Percentiles rank a stretch among this genome's conserved stretches.
Conservation (phyloP, 2,113 vertebrate genomes). For the Cyprinus carpio region DNA sequence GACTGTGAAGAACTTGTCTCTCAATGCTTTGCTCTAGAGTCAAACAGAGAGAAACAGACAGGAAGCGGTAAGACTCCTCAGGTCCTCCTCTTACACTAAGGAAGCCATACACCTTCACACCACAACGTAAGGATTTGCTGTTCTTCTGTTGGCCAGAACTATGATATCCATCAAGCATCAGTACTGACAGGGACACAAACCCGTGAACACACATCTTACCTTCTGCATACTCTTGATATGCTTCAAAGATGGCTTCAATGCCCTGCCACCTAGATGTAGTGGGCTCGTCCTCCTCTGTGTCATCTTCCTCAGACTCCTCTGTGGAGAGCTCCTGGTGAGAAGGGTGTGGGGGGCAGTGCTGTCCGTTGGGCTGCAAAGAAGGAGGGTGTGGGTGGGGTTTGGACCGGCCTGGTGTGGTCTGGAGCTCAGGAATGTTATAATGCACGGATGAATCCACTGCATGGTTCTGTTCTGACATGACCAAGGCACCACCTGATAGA, state of each 20-base stretch:
- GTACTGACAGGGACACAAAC: background rate
- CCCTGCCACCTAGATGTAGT: constrained; percentile 89
- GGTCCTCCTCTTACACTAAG: constrained; percentile 34
- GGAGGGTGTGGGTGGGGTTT: constrained; percentile 45
- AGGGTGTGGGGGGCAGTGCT: constrained; percentile 75
- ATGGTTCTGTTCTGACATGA: constrained; percentile 85
- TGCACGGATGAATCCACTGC: constrained; percentile 88
- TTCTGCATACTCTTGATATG: constrained; percentile 97
- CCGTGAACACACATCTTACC: constrained; percentile 70
- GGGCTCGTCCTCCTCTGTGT: constrained; percentile 73
- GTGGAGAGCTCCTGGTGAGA: constrained; percentile 71
- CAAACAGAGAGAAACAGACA: constrained; percentile 11
- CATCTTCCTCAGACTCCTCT: constrained; percentile 78
- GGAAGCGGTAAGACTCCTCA: background rate
- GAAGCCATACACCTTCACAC: background rate
- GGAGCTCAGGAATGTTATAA: constrained; percentile 98
- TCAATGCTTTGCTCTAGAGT: constrained; percentile 91
- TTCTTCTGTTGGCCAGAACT: background rate
- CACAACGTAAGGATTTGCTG: background rate
- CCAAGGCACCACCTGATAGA: constrained; percentile 71
- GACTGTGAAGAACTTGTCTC: constrained; percentile 91
- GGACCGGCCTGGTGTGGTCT: constrained; percentile 71
- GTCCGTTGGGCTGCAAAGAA: constrained; percentile 83
- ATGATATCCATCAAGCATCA: background rate
- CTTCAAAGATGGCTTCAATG: constrained; percentile 95